phyloP scores from a whole-genome alignment of 2,888 invertebrate genomes.

The Lasioglossum oenotherae region DNA sequence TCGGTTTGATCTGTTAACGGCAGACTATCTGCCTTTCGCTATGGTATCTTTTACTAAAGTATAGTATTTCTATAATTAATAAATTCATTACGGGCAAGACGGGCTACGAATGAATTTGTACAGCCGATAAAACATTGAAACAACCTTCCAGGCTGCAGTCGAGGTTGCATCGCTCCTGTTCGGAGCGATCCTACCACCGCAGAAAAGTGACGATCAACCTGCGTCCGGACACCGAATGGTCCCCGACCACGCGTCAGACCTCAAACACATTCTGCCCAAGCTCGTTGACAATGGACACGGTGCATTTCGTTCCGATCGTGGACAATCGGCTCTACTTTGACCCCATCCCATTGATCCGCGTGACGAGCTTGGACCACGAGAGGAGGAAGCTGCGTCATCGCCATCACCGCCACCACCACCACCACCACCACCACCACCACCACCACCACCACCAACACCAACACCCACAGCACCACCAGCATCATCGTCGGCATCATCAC shows the following conservation, averaged over 20 bases:
- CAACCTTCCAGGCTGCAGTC: conserved; percentile 55
- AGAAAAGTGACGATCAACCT: conserved; percentile 67
- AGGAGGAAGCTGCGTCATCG: conserved; percentile 66
- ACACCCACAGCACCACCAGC: conserved; percentile 56
- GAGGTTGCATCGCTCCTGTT: conserved; percentile 49
- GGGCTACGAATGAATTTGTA: background rate
- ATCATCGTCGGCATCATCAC: conserved; percentile 57
- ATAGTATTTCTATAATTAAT: too few species aligned
- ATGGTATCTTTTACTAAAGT: background rate
- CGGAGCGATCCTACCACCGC: conserved; percentile 37
- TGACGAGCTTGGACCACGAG: conserved; percentile 69
- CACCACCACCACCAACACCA: conserved; percentile 57
- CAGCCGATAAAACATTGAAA: background rate
- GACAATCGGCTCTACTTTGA: conserved; percentile 81
- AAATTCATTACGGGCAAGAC: background rate
- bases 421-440: conserved; percentile 54
- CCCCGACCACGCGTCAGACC: conserved; percentile 26
- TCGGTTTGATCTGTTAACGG: too few species aligned
- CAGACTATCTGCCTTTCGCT: too few species aligned
- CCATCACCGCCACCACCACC: conserved; percentile 61
- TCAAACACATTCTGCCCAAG: conserved; percentile 45
- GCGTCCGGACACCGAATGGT: conserved; percentile 45
- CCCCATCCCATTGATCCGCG: conserved; percentile 69
- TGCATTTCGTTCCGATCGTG: conserved; percentile 72
- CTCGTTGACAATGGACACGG: conserved; percentile 47